Evolutionary conservation across 2,113 vertebrate species (phyloP).

Genomic region (Brachyhypopomus occidentalis): DNA sequence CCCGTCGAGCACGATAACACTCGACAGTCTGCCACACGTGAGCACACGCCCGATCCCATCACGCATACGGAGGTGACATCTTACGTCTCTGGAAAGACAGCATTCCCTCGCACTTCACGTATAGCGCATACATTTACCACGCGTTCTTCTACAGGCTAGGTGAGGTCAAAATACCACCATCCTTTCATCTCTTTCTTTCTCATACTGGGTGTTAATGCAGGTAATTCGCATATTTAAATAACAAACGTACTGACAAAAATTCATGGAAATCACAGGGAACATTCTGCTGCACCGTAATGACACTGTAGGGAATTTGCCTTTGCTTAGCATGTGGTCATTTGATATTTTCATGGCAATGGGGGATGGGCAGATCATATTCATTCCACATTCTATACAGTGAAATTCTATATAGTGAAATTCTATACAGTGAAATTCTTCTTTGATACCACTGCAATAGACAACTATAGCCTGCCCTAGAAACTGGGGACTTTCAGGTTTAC

Average conservation of each 20-base stretch:
- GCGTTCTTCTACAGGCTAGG: no score
- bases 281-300: not conserved
- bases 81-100: no score
- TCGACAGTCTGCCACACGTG: not conserved
- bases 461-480: not conserved
- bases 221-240: not conserved
- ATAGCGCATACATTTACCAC: no score
- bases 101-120: no score
- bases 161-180: not conserved
- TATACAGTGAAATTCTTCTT: no score
- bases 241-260: not conserved
- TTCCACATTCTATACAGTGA: no score
- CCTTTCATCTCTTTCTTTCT: not conserved
- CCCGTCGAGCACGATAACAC: slow-evolving; percentile 6
- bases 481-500: not conserved
- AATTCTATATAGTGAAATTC: no score
- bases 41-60: not conserved
- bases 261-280: not conserved
- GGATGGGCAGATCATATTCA: not conserved
- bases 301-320: not conserved
- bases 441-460: not conserved
- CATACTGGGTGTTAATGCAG: not conserved
- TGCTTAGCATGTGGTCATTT: not conserved
- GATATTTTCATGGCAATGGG: not conserved
- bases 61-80: not conserved